Evolutionary conservation across 2,797 vertebrate species (phyloP), one percentile per base, ranked within the genome.

Genomic region (Sternarchorhynchus goeldii): DNA sequence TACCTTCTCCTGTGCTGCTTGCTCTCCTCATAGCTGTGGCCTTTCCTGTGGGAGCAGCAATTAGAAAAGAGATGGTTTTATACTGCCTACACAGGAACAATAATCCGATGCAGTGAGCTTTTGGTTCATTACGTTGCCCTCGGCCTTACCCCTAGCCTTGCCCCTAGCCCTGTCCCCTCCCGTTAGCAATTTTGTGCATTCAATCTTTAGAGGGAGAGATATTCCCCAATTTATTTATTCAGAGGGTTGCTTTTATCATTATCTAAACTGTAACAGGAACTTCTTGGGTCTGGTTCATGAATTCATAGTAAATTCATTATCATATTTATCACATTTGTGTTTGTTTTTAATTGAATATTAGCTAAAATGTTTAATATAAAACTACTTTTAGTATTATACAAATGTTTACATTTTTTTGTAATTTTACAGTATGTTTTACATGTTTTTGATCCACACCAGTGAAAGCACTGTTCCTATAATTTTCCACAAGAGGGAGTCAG

Each of bases 1-100:
- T 89, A 95, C 94, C 93, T 94, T 88, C 94, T 93, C 83, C 92
- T 91, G 55, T 92, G 88, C n/a, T 81, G 91, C 87, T 94, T 95
- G 88, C 89, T 89, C 84, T 96, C 93, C 80, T 95, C 94, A 79
- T 92, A 92, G 83, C 90, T 89, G 79, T 91, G 92, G 82, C 89
- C 90, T 88, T 92, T 94, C 90, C 94, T 95, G 81, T 39, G 56
- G 85, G 66, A 55, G 81, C 41, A 84, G 76, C 6, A 18, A 55
- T 67, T 67, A 73, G 55, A 75, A 18, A 25, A 70, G 53, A 34
- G 20, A 12, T 69, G 5, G 6, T 34, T 50, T 70, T 70, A 34
- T 62, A 57, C 74, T 57, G 50, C 53, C 73, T 32, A 50, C 32
- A 6, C 53, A 60, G 18, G 57, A 73, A 73, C 71, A 53, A 53